A percentile compares a stretch with the other conserved stretches of the same genome.
phyloP scores from a whole-genome alignment of 1,140 invertebrate species.

The Apocrypta bakeri region DNA sequence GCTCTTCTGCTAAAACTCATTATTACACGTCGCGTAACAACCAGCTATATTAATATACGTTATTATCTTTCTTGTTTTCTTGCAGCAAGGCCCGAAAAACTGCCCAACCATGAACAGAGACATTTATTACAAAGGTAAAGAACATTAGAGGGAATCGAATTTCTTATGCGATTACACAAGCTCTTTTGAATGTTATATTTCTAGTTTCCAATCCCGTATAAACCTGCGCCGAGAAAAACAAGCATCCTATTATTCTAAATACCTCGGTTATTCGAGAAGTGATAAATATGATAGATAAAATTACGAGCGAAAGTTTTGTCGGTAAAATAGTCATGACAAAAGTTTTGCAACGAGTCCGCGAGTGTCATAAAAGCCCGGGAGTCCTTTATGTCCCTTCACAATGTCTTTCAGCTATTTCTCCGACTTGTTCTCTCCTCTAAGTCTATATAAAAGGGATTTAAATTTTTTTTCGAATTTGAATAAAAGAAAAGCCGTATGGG shows the following conservation, averaged over 20 bases:
- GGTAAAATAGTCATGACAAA: not conserved
- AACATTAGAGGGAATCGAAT: too few relatives aligned
- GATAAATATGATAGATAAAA: not conserved
- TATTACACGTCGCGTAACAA: too few relatives aligned
- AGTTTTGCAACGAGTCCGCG: not conserved
- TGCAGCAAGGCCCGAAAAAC: constrained; percentile 82
- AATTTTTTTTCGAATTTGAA: not conserved
- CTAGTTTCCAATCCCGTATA: too few relatives aligned
- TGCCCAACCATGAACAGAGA: constrained; percentile 91
- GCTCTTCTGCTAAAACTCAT: too few relatives aligned
- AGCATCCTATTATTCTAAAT: not conserved
- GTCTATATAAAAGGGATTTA: not conserved
- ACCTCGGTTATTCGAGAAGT: not conserved
- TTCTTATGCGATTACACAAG: too few relatives aligned
- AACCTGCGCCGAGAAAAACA: not conserved
- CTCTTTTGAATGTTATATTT: too few relatives aligned
- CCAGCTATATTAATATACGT: too few relatives aligned
- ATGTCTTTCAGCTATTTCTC: not conserved
- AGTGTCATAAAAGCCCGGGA: not conserved
- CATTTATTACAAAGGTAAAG: constrained; percentile 87
- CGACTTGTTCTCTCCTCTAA: not conserved
- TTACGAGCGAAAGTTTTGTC: not conserved
- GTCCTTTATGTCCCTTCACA: not conserved
- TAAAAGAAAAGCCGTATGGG: not conserved
- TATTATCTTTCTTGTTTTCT: constrained; percentile 64